A percentile compares a stretch with the other conserved stretches of the same genome.
These are phyloP conservation scores for Cossypha heuglini DNA, from an alignment of 2,797 vertebrate genomes.

Conservation along the genomic window DNA sequence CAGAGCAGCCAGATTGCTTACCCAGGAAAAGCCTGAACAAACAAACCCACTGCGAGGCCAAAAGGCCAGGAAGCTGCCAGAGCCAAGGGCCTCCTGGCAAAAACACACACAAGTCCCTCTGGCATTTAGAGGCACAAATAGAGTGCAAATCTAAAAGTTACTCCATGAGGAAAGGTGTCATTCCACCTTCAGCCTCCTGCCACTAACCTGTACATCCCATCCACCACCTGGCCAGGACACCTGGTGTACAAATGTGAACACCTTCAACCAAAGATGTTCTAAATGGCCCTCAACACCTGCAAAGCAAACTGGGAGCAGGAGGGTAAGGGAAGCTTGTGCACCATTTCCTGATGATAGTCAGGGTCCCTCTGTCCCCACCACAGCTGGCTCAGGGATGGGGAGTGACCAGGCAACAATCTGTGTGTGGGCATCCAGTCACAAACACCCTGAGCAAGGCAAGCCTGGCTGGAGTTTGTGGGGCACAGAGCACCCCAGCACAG, in stretches of 20 bases:
- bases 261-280: background rate
- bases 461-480: fast-evolving
- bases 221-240: background rate
- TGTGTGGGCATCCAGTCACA: background rate
- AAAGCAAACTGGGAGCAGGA: background rate
- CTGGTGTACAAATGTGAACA: fast-evolving
- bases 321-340: fast-evolving
- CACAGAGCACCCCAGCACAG: background rate
- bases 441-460: background rate
- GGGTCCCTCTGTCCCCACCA: background rate
- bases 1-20: background rate
- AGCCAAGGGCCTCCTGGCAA: background rate
- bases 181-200: background rate
- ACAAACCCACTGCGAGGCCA: background rate
- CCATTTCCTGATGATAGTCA: background rate
- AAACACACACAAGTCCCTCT: background rate
- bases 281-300: background rate
- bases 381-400: background rate
- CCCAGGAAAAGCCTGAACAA: slow-evolving; percentile 19
- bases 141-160: background rate
- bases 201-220: fast-evolving
- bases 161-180: fast-evolving
- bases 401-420: background rate
- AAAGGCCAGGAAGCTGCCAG: background rate
- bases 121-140: background rate